Conservation (phyloP, 2,888 invertebrate species). For the Mythimna loreyi region DNA sequence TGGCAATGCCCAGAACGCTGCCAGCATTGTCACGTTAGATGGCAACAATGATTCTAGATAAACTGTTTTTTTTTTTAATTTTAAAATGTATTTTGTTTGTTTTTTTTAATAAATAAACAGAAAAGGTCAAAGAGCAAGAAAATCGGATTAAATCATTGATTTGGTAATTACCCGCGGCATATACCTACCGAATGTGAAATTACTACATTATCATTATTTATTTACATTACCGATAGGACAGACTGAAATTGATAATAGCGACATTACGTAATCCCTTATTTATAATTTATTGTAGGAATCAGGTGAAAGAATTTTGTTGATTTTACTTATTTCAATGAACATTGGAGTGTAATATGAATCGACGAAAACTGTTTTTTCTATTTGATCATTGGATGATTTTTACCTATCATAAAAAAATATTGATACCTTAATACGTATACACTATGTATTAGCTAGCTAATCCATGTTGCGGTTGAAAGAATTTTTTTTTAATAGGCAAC, state of each 20-base stretch:
- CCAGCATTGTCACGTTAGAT: too few species aligned
- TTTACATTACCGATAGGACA: conserved; percentile 34
- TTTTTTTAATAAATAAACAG: not conserved
- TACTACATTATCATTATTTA: conserved; percentile 23
- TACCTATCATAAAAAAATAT: too few species aligned
- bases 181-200: not conserved
- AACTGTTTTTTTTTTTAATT: too few species aligned
- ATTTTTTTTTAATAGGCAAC: not conserved
- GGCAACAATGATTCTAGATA: too few species aligned
- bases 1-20: too few species aligned
- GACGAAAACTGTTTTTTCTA: too few species aligned
- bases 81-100: not conserved
- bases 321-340: not conserved
- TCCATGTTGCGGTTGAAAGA: too few species aligned
- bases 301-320: not conserved
- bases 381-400: too few species aligned
- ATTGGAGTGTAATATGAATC: too few species aligned
- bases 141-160: conserved; percentile 19
- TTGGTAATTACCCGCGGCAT: conserved; percentile 12
- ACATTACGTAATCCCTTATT: conserved; percentile 6
- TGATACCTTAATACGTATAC: not conserved
- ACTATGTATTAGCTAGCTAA: not conserved
- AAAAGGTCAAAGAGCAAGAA: not conserved
- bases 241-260: conserved; percentile 20
- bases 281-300: conserved; percentile 6